Evolutionary conservation across 1,140 invertebrate species (phyloP).

Genomic region (Monochamus saltuarius): DNA sequence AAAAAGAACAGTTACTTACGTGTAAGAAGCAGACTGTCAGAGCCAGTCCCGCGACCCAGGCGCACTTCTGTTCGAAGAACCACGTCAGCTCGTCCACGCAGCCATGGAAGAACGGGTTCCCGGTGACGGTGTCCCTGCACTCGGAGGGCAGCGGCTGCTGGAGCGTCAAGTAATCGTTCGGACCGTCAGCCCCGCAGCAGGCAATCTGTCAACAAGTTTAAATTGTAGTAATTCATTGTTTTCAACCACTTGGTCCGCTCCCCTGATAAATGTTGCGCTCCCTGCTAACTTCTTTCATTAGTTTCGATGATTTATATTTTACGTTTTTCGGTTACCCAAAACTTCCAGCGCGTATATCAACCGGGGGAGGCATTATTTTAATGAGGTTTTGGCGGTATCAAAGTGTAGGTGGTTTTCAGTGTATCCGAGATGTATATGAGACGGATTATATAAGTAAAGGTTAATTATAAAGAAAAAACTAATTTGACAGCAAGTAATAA

Average conservation of each 20-base stretch:
- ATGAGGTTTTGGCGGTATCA: too few species aligned
- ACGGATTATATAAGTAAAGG: too few species aligned
- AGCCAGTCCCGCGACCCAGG: slow-evolving; percentile 79
- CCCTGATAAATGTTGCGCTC: slow-evolving; percentile 1
- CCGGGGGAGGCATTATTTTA: too few species aligned
- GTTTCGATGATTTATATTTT: slow-evolving; percentile 1
- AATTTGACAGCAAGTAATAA: too few species aligned
- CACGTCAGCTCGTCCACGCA: slow-evolving; percentile 83
- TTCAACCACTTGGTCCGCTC: background rate
- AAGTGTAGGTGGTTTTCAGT: too few species aligned
- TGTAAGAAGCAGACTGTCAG: slow-evolving; percentile 71
- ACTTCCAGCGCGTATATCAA: too few species aligned
- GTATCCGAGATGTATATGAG: too few species aligned
- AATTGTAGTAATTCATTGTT: slow-evolving; percentile 7
- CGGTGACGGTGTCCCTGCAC: slow-evolving; percentile 82
- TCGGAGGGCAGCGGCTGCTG: slow-evolving; percentile 76
- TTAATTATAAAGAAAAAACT: too few species aligned
- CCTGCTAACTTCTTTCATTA: background rate
- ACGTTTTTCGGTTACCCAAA: background rate
- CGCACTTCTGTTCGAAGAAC: slow-evolving; percentile 79
- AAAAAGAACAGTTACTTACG: slow-evolving; percentile 56
- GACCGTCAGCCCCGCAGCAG: slow-evolving; percentile 81
- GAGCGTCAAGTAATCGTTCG: slow-evolving; percentile 74
- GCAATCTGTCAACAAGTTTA: slow-evolving; percentile 62
- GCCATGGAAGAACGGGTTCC: slow-evolving; percentile 83